phyloP scores from a whole-genome alignment of 2,797 vertebrate genomes.

The Halcyon chelicuti region DNA sequence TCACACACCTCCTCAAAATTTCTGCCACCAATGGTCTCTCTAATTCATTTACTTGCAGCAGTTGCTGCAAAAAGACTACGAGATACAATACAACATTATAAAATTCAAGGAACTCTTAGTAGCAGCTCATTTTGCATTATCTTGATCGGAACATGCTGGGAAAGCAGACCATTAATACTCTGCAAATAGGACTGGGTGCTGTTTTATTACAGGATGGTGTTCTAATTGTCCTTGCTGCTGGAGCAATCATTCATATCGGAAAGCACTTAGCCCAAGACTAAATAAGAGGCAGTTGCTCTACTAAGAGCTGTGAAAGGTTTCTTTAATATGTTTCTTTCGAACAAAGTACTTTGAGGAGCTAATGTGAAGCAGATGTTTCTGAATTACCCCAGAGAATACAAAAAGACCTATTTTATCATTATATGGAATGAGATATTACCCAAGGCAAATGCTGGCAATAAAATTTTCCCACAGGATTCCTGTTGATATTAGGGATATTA shows the following conservation, averaged over 20 bases:
- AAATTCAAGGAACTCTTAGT: neutral
- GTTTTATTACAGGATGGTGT: constrained; percentile 47
- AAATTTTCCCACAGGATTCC: constrained; percentile 35
- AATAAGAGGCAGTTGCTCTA: constrained; percentile 7
- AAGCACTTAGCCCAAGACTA: constrained; percentile 41
- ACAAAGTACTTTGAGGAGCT: constrained; percentile 42
- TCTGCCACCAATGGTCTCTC: neutral
- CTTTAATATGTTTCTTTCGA: constrained; percentile 34
- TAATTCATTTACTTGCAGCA: neutral
- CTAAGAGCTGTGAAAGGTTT: constrained; percentile 34
- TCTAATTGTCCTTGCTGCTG: constrained; percentile 57
- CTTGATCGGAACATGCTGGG: constrained; percentile 1
- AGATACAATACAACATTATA: neutral
- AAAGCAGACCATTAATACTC: constrained; percentile 42
- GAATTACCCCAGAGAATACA: constrained; percentile 48
- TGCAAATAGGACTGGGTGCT: constrained; percentile 52
- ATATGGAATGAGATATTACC: constrained; percentile 27
- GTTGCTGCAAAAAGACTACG: neutral
- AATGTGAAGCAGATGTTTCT: constrained; percentile 55
- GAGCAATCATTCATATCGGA: constrained; percentile 12
- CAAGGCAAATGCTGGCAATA: constrained; percentile 28
- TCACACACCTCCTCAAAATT: neutral
- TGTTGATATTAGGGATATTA: constrained; percentile 42
- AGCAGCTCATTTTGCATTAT: constrained; percentile 42
- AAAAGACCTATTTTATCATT: constrained; percentile 28